A percentile compares a stretch with the other conserved stretches of the same genome.
Conservation (phyloP, 2,888 invertebrate genomes). For the Athalia circularis region DNA sequence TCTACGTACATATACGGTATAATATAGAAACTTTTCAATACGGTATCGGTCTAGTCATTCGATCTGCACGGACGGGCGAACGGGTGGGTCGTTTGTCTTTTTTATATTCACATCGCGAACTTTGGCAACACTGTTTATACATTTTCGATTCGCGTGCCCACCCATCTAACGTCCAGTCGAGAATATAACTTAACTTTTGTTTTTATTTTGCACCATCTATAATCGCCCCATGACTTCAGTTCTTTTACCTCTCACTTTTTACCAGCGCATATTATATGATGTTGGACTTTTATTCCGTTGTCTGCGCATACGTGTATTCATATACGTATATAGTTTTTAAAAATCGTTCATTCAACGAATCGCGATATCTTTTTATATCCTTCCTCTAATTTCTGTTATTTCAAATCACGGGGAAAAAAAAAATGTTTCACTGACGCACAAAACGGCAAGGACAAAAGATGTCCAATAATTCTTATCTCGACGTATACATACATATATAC, state of each 20-base stretch:
- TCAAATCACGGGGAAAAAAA: background rate
- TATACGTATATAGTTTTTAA: no score
- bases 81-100: background rate
- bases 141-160: slow-evolving; percentile 20
- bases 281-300: background rate
- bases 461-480: background rate
- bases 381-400: no score
- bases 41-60: background rate
- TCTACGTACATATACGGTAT: background rate
- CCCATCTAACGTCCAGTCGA: slow-evolving; percentile 16
- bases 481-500: no score
- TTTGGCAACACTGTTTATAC: slow-evolving; percentile 36
- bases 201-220: background rate
- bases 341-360: no score
- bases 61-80: background rate
- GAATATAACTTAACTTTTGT: slow-evolving; percentile 23
- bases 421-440: background rate
- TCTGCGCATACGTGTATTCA: no score
- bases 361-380: no score
- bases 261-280: background rate
- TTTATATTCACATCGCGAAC: slow-evolving; percentile 32
- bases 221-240: background rate
- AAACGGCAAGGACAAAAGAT: background rate
- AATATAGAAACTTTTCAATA: slow-evolving; percentile 24
- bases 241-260: background rate